Conservation (phyloP, 2,888 invertebrate species). For the Dastarcus helophoroides region DNA sequence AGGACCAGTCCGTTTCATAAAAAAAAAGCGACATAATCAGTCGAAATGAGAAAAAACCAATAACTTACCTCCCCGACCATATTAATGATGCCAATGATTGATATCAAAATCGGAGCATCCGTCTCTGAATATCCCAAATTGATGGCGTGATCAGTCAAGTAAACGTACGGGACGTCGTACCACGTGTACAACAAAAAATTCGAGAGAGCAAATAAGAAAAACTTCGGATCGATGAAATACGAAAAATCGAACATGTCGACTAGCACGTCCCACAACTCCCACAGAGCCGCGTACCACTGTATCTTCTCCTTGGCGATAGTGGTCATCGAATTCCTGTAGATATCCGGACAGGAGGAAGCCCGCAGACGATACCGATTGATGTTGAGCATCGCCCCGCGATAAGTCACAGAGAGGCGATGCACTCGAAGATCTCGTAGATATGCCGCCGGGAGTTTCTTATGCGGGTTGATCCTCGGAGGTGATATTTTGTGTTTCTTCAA, state of each 20-base stretch:
- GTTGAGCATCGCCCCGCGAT: slow-evolving; percentile 76
- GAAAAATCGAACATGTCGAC: slow-evolving; percentile 73
- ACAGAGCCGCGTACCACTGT: slow-evolving; percentile 60
- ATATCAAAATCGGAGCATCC: slow-evolving; percentile 70
- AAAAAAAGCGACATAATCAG: too few species aligned
- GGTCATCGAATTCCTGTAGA: slow-evolving; percentile 76
- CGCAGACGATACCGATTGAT: slow-evolving; percentile 68
- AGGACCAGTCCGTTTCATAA: background rate
- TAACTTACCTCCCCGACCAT: slow-evolving; percentile 73
- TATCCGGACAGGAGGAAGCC: slow-evolving; percentile 84
- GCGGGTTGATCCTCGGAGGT: slow-evolving; percentile 30
- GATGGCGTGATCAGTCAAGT: slow-evolving; percentile 70
- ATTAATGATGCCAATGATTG: slow-evolving; percentile 77
- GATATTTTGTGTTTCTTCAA: slow-evolving; percentile 41
- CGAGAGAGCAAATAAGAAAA: slow-evolving; percentile 70
- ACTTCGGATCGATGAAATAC: slow-evolving; percentile 62
- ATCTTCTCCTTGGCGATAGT: slow-evolving; percentile 72
- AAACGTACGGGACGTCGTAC: slow-evolving; percentile 90
- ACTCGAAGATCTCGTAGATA: slow-evolving; percentile 63
- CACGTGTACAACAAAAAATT: slow-evolving; percentile 86
- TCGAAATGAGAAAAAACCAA: too few species aligned
- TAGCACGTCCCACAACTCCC: slow-evolving; percentile 66
- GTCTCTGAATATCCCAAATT: slow-evolving; percentile 56
- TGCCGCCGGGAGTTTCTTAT: slow-evolving; percentile 44
- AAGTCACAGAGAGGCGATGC: slow-evolving; percentile 68